Evolutionary conservation across 2,888 invertebrate genomes (phyloP).

Genomic region (Hartigia nigra): DNA sequence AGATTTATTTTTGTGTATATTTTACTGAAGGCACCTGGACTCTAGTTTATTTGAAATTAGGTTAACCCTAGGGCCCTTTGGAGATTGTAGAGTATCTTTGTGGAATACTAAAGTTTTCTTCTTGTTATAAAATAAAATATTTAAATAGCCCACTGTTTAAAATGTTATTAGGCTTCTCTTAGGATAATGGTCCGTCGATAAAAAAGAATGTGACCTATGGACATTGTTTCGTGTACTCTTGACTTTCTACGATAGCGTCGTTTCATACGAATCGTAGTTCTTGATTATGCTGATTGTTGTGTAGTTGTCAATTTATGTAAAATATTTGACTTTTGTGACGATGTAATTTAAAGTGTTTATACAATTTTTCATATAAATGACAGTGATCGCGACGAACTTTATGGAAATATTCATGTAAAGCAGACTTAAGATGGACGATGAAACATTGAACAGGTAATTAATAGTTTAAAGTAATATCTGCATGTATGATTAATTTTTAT

Average conservation of each 20-base stretch:
- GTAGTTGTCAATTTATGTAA: neutral
- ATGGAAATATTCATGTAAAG: neutral
- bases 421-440: slow-evolving; percentile 49
- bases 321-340: neutral
- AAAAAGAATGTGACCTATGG: neutral
- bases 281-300: neutral
- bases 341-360: neutral
- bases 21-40: neutral
- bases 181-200: neutral
- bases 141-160: neutral
- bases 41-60: neutral
- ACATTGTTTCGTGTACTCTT: neutral
- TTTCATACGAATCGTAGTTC: neutral
- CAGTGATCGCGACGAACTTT: neutral
- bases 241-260: neutral
- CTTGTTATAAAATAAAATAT: neutral
- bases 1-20: neutral
- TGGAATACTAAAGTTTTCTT: neutral
- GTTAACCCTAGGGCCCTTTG: neutral
- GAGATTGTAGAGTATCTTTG: neutral
- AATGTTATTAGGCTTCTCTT: neutral
- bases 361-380: neutral
- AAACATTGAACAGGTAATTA: slow-evolving; percentile 51
- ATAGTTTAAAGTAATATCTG: slow-evolving; percentile 1
- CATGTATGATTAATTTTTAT: neutral